These are phyloP conservation scores for Chromis chromis DNA, from an alignment of 2,797 vertebrate species.

Conservation along the genomic window DNA sequence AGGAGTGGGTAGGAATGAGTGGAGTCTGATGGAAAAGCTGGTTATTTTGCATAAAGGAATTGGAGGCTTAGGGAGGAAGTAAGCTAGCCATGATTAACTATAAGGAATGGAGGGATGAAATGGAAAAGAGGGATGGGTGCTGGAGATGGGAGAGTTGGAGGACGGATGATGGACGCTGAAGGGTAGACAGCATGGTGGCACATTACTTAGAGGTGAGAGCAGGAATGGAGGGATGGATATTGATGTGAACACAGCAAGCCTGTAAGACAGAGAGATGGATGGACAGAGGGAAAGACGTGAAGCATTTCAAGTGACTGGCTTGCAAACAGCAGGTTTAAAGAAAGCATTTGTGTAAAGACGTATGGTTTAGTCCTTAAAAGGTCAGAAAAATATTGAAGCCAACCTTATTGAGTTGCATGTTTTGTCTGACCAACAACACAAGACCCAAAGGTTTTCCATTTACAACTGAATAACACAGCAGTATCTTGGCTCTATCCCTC, in stretches of 20 bases:
- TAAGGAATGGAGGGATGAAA: constrained; percentile 16
- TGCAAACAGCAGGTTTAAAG: background rate
- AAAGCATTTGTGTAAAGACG: background rate
- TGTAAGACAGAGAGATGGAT: background rate
- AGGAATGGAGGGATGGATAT: background rate
- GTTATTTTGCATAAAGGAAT: constrained; percentile 20
- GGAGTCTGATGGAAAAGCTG: constrained; percentile 10
- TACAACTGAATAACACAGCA: background rate
- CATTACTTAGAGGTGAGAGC: background rate
- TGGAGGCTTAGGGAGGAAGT: background rate
- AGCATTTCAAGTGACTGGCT: background rate
- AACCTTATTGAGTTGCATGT: background rate
- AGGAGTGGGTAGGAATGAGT: background rate
- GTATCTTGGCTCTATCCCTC: background rate
- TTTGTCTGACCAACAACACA: background rate
- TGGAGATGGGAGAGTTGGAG: background rate
- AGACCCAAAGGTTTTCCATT: background rate
- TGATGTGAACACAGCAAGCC: background rate
- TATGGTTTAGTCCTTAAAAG: background rate
- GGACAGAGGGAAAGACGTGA: background rate
- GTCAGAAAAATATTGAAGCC: background rate
- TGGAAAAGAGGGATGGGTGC: background rate
- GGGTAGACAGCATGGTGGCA: constrained; percentile 3
- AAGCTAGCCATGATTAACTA: background rate
- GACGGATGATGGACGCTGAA: constrained; percentile 14